These are phyloP conservation scores for Odontocerum albicorne DNA, from an alignment of 2,888 invertebrate genomes.

Conservation along the genomic window DNA sequence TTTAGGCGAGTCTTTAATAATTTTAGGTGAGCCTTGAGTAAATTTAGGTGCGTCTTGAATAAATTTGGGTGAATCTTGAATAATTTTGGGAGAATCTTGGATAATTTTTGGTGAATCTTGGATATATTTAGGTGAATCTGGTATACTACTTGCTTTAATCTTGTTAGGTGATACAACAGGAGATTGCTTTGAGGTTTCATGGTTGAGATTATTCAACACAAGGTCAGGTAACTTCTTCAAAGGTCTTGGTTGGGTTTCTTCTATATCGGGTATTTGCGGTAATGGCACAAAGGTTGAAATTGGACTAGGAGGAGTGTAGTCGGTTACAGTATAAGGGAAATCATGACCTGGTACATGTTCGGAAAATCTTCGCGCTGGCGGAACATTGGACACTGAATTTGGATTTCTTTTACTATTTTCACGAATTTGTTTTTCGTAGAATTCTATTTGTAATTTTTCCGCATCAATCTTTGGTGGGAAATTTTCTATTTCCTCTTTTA, in stretches of 20 bases:
- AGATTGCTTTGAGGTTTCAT: slow-evolving; percentile 14
- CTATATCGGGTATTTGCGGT: slow-evolving; percentile 56
- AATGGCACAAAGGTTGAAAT: slow-evolving; percentile 51
- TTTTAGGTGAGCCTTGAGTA: not conserved
- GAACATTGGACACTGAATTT: slow-evolving; percentile 15
- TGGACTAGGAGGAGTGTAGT: slow-evolving; percentile 50
- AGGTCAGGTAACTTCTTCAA: slow-evolving; percentile 55
- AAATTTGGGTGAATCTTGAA: not conserved
- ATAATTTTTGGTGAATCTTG: not conserved
- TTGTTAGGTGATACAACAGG: slow-evolving; percentile 19
- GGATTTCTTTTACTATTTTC: slow-evolving; percentile 41
- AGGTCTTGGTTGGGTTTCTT: slow-evolving; percentile 53
- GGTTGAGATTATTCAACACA: slow-evolving; percentile 47
- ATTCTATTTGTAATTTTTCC: slow-evolving; percentile 53
- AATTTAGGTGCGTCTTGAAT: no score
- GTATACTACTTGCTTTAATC: slow-evolving; percentile 3
- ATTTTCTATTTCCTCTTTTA: slow-evolving; percentile 23
- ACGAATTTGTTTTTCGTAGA: slow-evolving; percentile 54
- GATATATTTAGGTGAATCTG: slow-evolving; percentile 8
- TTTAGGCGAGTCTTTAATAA: not conserved
- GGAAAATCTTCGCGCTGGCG: slow-evolving; percentile 28
- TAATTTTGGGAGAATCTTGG: not conserved
- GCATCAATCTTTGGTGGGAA: slow-evolving; percentile 47
- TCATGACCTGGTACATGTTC: slow-evolving; percentile 28
- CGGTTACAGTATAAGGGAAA: slow-evolving; percentile 50